phyloP scores from a whole-genome alignment of 1,140 invertebrate genomes.

The Drosophila baimaii region DNA sequence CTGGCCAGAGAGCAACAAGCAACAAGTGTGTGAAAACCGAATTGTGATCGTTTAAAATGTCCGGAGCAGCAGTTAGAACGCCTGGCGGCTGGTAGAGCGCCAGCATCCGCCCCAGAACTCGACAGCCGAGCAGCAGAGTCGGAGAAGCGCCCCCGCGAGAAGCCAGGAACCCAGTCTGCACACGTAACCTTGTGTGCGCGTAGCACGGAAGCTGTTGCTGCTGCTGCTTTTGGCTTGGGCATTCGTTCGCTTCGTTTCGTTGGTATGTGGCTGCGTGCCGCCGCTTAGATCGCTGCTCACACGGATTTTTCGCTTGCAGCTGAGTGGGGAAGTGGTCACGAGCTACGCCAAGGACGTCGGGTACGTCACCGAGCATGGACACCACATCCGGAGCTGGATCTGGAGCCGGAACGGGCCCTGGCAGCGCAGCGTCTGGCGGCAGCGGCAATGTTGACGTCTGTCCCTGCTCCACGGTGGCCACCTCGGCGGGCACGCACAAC shows the following conservation, averaged over 20 bases:
- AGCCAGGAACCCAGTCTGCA: conserved; percentile 51
- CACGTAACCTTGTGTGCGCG: conserved; percentile 84
- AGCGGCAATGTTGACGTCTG: conserved; percentile 29
- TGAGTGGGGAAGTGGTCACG: conserved; percentile 9
- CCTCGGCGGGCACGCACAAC: conserved; percentile 45
- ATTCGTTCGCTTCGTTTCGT: conserved; percentile 32
- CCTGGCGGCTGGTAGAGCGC: conserved; percentile 40
- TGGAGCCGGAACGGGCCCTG: conserved; percentile 37
- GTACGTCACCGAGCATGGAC: conserved; percentile 68
- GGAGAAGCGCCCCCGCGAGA: not conserved
- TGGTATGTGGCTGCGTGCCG: conserved; percentile 40
- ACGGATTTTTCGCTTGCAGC: conserved; percentile 25
- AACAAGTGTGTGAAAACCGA: conserved; percentile 66
- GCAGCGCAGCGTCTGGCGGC: conserved; percentile 12
- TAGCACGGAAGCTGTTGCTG: conserved; percentile 77
- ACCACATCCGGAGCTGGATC: conserved; percentile 48
- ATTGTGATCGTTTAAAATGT: conserved; percentile 43
- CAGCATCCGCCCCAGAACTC: conserved; percentile 3
- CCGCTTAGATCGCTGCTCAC: conserved; percentile 22
- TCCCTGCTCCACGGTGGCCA: conserved; percentile 36
- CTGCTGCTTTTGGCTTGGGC: conserved; percentile 40
- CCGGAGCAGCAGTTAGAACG: conserved; percentile 15
- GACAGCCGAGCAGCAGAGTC: not conserved
- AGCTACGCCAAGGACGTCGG: conserved; percentile 55
- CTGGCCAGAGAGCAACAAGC: conserved; percentile 55